These are phyloP conservation scores for Trichopoda pennipes DNA, from an alignment of 2,888 invertebrate genomes.

Conservation along the genomic window DNA sequence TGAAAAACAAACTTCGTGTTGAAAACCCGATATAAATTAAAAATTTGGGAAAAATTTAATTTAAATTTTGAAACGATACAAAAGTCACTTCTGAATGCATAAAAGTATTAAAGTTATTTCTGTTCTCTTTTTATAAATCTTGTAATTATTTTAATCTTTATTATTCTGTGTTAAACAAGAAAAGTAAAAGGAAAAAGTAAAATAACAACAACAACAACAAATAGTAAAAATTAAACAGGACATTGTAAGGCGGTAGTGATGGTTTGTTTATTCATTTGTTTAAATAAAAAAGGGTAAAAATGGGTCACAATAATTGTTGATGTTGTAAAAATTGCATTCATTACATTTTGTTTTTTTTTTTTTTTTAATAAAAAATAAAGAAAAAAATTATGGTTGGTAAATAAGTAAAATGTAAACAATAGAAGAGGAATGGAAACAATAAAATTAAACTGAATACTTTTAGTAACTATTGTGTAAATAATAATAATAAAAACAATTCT, in stretches of 20 bases:
- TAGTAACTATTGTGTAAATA: conserved; percentile 56
- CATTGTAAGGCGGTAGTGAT: conserved; percentile 2
- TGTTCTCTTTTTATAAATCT: no score
- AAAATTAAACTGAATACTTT: conserved; percentile 55
- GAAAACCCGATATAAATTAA: no score
- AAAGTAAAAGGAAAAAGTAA: background rate
- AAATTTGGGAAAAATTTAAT: no score
- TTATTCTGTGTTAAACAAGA: background rate
- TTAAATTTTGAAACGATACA: no score
- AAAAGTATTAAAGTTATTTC: no score
- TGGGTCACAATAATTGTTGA: conserved; percentile 62
- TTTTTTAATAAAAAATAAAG: background rate
- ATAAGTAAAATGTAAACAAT: conserved; percentile 44
- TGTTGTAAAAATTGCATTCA: conserved; percentile 53
- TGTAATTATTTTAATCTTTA: background rate
- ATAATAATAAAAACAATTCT: conserved; percentile 44
- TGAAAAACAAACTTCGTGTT: no score
- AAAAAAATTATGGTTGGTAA: conserved; percentile 32
- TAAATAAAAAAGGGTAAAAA: conserved; percentile 51
- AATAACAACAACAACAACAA: no score
- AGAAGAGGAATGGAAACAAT: conserved; percentile 48
- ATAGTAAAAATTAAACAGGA: background rate
- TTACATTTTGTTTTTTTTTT: background rate
- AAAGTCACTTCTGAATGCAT: no score
- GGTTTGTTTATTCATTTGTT: conserved; percentile 26